These are phyloP conservation scores for Rhincodon typus DNA, from an alignment of 2,797 vertebrate species.

Conservation along the genomic window DNA sequence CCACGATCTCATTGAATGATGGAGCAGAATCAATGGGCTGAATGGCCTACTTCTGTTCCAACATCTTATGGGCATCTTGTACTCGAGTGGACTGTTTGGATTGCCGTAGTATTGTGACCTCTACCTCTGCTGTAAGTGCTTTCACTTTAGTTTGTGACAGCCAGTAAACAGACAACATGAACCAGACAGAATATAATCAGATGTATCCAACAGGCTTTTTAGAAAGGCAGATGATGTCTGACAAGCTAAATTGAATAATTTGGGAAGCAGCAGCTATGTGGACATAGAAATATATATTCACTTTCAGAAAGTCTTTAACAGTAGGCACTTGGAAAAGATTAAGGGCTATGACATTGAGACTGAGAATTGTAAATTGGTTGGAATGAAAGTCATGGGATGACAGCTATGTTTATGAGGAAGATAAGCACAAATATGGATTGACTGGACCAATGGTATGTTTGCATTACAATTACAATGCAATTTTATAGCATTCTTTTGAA, in stretches of 20 bases:
- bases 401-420: too few relatives aligned
- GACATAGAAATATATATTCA: background rate
- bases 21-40: too few relatives aligned
- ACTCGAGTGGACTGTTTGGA: too few relatives aligned
- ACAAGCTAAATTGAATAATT: background rate
- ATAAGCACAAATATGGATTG: background rate
- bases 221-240: background rate
- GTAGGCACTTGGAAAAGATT: background rate
- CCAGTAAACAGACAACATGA: too few relatives aligned
- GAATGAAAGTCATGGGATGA: background rate
- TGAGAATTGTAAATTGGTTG: background rate
- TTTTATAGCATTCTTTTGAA: background rate
- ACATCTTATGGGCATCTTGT: too few relatives aligned
- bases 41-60: too few relatives aligned
- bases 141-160: too few relatives aligned
- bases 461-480: background rate
- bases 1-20: too few relatives aligned
- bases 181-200: background rate
- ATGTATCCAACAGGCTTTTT: background rate
- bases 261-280: background rate
- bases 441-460: background rate
- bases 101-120: too few relatives aligned
- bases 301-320: background rate
- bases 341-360: background rate
- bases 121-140: too few relatives aligned